Conservation (phyloP, 2,888 invertebrate species). For the Acrobasis suavella region DNA sequence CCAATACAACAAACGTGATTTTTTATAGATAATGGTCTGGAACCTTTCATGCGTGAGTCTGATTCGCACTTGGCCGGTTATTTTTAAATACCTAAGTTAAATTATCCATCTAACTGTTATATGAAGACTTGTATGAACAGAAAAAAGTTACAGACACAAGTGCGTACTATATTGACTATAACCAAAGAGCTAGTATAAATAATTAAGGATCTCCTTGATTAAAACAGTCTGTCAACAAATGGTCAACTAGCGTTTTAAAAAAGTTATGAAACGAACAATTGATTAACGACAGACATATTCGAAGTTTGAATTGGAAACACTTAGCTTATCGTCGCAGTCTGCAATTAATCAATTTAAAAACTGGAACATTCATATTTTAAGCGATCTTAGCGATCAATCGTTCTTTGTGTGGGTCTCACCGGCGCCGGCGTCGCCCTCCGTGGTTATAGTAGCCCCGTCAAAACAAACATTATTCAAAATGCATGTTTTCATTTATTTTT, state of each 20-base stretch:
- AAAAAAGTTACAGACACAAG: neutral
- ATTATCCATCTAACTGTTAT: too few species aligned
- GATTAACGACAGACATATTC: conserved; percentile 54
- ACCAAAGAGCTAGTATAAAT: too few species aligned
- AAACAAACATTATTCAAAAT: conserved; percentile 77
- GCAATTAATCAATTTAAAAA: conserved; percentile 79
- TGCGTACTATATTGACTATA: neutral
- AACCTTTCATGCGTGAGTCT: too few species aligned
- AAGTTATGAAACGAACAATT: conserved; percentile 58
- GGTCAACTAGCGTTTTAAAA: neutral
- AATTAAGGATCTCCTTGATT: neutral
- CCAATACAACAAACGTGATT: too few species aligned
- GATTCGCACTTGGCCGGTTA: too few species aligned
- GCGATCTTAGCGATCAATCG: conserved; percentile 66
- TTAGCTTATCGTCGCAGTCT: conserved; percentile 56
- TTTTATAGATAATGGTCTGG: too few species aligned
- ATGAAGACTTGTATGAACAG: too few species aligned
- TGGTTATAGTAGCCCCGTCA: conserved; percentile 65
- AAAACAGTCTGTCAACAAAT: conserved; percentile 29
- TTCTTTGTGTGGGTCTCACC: conserved; percentile 77
- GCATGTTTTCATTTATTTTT: conserved; percentile 75
- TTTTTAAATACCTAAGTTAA: too few species aligned
- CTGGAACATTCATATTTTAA: conserved; percentile 71
- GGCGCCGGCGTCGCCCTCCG: conserved; percentile 60
- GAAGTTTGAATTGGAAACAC: conserved; percentile 65